These are phyloP conservation scores for Himalopsyche japonica DNA, from an alignment of 2,888 invertebrate species.

Conservation along the genomic window DNA sequence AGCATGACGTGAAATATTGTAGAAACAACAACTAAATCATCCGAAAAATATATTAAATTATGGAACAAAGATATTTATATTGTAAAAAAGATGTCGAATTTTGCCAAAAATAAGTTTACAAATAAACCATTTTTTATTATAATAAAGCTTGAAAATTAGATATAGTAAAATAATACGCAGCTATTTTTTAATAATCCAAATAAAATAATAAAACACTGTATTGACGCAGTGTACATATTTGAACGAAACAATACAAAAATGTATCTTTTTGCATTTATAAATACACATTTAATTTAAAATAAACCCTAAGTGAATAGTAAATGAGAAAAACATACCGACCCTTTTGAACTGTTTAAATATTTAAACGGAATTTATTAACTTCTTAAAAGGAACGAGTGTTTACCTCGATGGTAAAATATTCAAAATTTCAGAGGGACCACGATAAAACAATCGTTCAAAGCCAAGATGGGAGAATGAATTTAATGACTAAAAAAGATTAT, in stretches of 20 bases:
- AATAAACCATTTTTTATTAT: too few relatives aligned
- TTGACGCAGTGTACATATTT: neutral
- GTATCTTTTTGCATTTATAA: neutral
- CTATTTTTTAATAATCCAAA: too few relatives aligned
- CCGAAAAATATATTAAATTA: too few relatives aligned
- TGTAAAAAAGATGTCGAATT: too few relatives aligned
- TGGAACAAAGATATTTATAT: too few relatives aligned
- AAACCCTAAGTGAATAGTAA: conserved; percentile 1
- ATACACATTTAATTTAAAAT: neutral
- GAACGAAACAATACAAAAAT: neutral
- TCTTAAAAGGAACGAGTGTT: neutral
- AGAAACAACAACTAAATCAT: too few relatives aligned
- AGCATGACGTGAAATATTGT: too few relatives aligned
- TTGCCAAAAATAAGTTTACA: too few relatives aligned
- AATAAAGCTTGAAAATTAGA: too few relatives aligned
- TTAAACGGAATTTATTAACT: conserved; percentile 5
- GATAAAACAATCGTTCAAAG: neutral
- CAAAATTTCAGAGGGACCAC: neutral
- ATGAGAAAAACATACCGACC: conserved; percentile 4
- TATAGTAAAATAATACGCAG: too few relatives aligned
- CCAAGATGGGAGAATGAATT: neutral
- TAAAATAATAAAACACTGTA: neutral
- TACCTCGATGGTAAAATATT: neutral
- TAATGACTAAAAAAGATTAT: neutral
- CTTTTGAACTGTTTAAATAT: conserved; percentile 5